Conservation (phyloP, 2,888 invertebrate species). For the Ecliptopera silaceata region DNA sequence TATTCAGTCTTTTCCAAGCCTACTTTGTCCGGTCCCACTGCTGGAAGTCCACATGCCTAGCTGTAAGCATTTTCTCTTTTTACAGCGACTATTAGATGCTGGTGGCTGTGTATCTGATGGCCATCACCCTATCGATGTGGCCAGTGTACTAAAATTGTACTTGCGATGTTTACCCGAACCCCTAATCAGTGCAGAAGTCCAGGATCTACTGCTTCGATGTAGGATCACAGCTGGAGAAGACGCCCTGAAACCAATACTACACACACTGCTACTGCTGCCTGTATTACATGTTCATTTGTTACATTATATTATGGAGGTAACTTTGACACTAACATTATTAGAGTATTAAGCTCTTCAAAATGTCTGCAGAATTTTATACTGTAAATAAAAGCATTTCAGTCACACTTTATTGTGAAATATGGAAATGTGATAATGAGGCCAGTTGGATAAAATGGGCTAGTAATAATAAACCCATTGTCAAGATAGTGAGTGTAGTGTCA, state of each 20-base stretch:
- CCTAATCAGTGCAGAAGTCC: conserved; percentile 88
- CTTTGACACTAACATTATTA: background rate
- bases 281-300: conserved; percentile 90
- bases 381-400: too few species aligned
- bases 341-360: too few species aligned
- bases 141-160: conserved; percentile 93
- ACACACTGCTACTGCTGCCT: conserved; percentile 89
- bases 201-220: conserved; percentile 90
- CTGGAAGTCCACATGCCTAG: too few species aligned
- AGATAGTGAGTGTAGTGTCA: too few species aligned
- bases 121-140: conserved; percentile 92
- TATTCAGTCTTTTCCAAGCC: too few species aligned
- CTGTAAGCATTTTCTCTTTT: conserved; percentile 12
- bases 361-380: too few species aligned
- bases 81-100: conserved; percentile 86
- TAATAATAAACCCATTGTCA: too few species aligned
- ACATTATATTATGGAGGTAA: conserved; percentile 91
- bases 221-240: conserved; percentile 82
- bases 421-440: too few species aligned
- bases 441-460: too few species aligned
- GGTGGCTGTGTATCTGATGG: conserved; percentile 87
- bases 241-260: conserved; percentile 85
- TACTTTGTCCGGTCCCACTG: too few species aligned
- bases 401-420: too few species aligned
- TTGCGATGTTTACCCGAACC: conserved; percentile 93